Base-by-base conservation (phyloP, 2,888 invertebrate species). In the Synanthedon tipuliformis region DNA sequence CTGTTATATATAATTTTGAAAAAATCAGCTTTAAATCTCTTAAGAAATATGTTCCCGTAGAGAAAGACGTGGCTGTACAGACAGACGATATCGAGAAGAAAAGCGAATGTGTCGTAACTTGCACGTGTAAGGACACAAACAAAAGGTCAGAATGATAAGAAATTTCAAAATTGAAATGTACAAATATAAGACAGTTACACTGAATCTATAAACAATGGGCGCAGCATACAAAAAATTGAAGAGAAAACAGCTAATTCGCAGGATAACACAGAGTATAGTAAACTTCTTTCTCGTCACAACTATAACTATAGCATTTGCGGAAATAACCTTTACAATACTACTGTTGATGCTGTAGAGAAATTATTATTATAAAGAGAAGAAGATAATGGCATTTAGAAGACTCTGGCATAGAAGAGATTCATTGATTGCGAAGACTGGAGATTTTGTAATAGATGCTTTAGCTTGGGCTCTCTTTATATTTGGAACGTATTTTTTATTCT, bases 271-370 rank as follows among this genome's bases (percentile, higher is more conserved):
- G 58, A 72, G 66, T 55, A 50, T 76, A 12, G 60, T 82, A 51
- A 74, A 75, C 56, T 66, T 65, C 10, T 74, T 75, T 53, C 57
- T 85, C 7, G 54, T 81, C 2, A 68, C 74, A 2, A 78, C 80
- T 0, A 67, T 81, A 49, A 70, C 78, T 10, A 60, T 82, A 41
- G 76, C 81, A 2, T 73, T 78, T 55, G 72, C 72, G 50, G 82
- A 83, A 63, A 75, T 81, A 48, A n/a, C 50, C 16, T 40, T 53
- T 49, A 74, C 77, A 1, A 41, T 81, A 41, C 18, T 80, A 50
- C 50, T 84, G 45, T 53, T 83, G 48, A 51, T 80, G 23, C 53
- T 78, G 1, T 78, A 61, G 59, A 52, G 5, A 27, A 15, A n/a
- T 45, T 40, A 55, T 23, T 23, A 23, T 4, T 23, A 23, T 23